Conservation (phyloP, 1,140 invertebrate species). For the Amphibalanus amphitrite region DNA sequence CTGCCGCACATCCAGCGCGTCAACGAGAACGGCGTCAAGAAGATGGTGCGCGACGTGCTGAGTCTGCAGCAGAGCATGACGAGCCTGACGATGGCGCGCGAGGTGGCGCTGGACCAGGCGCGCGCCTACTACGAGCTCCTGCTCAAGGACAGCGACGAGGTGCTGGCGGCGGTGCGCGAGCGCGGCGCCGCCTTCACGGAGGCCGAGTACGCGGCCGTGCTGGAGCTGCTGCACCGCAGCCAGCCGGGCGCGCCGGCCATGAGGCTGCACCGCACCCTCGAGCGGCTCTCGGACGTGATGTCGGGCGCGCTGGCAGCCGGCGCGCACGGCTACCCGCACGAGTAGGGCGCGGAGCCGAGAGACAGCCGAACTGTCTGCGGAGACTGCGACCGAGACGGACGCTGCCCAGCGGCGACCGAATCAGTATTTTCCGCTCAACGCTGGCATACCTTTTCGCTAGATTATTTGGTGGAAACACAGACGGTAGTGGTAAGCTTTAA, state of each 20-base stretch:
- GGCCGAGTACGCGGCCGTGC: conserved; percentile 65
- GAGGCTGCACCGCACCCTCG: conserved; percentile 28
- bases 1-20: conserved; percentile 60
- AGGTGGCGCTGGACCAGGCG: conserved; percentile 71
- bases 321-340: not conserved
- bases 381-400: too few relatives aligned
- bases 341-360: too few relatives aligned
- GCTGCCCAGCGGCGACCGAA: too few relatives aligned
- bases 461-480: too few relatives aligned
- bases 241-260: conserved; percentile 27
- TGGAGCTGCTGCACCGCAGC: conserved; percentile 49
- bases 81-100: conserved; percentile 62
- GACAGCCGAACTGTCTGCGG: too few relatives aligned
- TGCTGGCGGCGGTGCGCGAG: conserved; percentile 59
- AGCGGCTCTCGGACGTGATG: conserved; percentile 44
- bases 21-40: conserved; percentile 58
- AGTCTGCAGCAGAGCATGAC: conserved; percentile 68
- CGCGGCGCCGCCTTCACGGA: conserved; percentile 65
- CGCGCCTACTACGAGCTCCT: conserved; percentile 77
- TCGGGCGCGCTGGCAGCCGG: conserved; percentile 28
- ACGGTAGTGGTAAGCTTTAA: too few relatives aligned
- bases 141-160: conserved; percentile 41
- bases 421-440: too few relatives aligned
- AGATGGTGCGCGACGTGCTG: conserved; percentile 71
- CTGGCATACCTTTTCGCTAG: too few relatives aligned